Evolutionary conservation across 1,140 invertebrate species (phyloP).

Genomic region (Sycophila sp.): DNA sequence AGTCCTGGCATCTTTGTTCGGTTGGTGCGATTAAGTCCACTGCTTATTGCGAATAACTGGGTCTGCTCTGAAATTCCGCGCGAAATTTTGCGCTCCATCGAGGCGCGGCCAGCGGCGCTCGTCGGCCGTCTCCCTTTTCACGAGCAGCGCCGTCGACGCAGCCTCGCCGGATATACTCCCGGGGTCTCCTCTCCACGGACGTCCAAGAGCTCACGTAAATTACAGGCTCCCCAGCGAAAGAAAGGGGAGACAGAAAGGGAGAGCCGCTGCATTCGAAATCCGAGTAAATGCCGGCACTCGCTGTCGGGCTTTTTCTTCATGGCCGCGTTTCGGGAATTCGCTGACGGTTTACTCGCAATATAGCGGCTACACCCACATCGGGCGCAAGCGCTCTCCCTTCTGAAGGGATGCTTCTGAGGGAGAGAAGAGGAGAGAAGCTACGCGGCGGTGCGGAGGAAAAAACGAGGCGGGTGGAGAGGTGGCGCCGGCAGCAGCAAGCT

Average conservation of each 20-base stretch:
- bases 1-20: too few species aligned
- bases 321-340: slow-evolving; percentile 2
- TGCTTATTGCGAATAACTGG: slow-evolving; percentile 15
- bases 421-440: not conserved
- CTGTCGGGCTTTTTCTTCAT: not conserved
- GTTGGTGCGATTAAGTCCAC: too few species aligned
- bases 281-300: not conserved
- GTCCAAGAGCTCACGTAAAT: slow-evolving; percentile 9
- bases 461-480: too few species aligned
- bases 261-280: not conserved
- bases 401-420: not conserved
- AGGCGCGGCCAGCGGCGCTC: too few species aligned
- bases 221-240: slow-evolving; percentile 5
- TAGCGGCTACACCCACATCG: not conserved
- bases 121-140: not conserved
- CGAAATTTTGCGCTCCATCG: too few species aligned
- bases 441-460: too few species aligned
- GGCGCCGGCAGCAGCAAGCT: too few species aligned
- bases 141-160: not conserved
- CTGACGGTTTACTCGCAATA: slow-evolving; percentile 5
- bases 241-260: not conserved
- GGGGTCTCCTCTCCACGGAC: not conserved
- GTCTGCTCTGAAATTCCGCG: not conserved
- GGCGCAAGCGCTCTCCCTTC: not conserved
- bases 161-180: slow-evolving; percentile 5